Evolutionary conservation across 1,140 invertebrate species (phyloP), one percentile per base, ranked within the genome.

Genomic region (Lamellibrachia luymesi): DNA sequence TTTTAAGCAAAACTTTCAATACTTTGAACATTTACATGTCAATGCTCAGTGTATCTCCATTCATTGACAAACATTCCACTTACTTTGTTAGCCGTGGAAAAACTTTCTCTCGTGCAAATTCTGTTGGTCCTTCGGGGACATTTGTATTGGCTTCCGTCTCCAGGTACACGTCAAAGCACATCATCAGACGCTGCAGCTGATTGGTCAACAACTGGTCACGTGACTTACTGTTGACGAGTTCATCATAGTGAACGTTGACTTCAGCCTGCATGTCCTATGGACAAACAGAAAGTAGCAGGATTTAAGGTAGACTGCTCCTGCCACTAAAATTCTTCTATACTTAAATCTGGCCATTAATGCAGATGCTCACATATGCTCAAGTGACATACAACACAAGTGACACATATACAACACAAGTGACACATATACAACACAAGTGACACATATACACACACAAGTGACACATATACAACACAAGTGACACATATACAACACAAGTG

Each of bases 121-220:
- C 97, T 27, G 97, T 96, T 17, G 97, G 97, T 50, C 97, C 97
- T 89, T 96, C 95, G 17, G 91, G 80, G 8, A 91, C 64, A 90
- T 95, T 95, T 51, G 95, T 94, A 51, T 95, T 94, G 92, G 95
- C 94, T 93, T 97, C 97, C 0, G 98, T 98, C 96, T 99, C 98
- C 51, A 99, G 96, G 94, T 98, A 98, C 93, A 99, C 97, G 96
- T 99, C 98, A 94, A 99, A 97, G 95, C 98, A 98, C 91, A 97
- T 97, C 94, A 98, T 97, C 89, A 99, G 96, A 93, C 98, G 97
- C 92, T 98, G 97, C 6, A 99, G 96, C 96, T 99, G 98, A 51
- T 97, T 97, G 25, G 98, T 97, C 7, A 99, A 96, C 49, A 98
- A 95, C 90, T 96, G 95, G 91, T 96, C 94, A 94, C 94, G 96